Conservation (phyloP, 2,113 vertebrate species). For the Equus quagga region DNA sequence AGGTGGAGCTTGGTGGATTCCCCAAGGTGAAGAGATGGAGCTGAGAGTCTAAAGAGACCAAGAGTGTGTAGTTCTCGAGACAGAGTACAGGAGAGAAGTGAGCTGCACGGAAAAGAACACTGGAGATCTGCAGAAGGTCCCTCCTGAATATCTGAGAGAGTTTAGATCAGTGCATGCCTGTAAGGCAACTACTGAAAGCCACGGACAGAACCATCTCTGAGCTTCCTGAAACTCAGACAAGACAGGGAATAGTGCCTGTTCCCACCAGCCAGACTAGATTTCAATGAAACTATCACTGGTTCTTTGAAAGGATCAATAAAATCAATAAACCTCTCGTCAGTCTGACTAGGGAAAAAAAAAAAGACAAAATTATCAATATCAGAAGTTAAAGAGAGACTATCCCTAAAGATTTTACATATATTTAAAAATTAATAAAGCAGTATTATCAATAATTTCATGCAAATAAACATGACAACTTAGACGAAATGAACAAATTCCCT, state of each 20-base stretch:
- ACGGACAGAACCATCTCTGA: not conserved
- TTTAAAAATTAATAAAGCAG: not conserved
- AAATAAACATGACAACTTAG: not conserved
- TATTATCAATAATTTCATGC: not conserved
- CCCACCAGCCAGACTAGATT: not conserved
- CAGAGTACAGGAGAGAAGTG: not conserved
- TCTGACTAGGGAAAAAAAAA: not conserved
- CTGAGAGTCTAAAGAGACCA: not conserved
- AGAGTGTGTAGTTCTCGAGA: not conserved
- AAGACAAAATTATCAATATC: not conserved
- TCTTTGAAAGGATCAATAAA: slow-evolving; percentile 19
- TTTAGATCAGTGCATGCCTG: not conserved
- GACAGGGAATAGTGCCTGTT: not conserved
- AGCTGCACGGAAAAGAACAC: not conserved
- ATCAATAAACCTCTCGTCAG: not conserved
- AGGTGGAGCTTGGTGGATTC: not conserved
- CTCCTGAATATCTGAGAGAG: not conserved
- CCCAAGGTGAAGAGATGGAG: not conserved
- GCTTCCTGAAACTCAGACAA: not conserved
- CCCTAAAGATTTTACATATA: not conserved
- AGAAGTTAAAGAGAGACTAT: not conserved
- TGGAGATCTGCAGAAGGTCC: not conserved
- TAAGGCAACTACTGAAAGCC: not conserved
- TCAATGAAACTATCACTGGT: not conserved
- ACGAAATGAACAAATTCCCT: not conserved